Conservation (phyloP, 2,113 vertebrate species). For the Phalacrocorax brasilianus region DNA sequence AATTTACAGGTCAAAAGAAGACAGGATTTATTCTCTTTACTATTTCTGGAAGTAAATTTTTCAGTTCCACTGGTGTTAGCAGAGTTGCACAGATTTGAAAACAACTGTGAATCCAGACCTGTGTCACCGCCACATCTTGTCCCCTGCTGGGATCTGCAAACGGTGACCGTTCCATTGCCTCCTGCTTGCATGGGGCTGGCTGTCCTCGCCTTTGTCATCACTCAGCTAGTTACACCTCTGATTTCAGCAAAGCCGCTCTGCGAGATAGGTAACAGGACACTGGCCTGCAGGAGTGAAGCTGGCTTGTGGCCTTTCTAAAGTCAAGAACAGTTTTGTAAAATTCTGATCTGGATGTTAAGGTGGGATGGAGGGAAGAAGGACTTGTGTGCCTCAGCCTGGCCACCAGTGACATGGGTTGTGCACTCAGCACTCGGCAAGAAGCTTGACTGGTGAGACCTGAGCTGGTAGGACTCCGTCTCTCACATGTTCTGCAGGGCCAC, state of each 20-base stretch:
- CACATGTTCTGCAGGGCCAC: neutral
- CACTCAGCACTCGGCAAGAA: neutral
- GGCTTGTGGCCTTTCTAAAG: neutral
- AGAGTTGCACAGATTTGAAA: neutral
- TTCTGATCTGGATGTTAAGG: neutral
- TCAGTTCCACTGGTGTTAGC: fast-evolving
- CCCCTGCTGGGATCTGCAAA: neutral
- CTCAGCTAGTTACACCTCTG: neutral
- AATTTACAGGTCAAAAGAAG: neutral
- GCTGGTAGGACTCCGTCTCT: neutral
- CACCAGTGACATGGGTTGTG: neutral
- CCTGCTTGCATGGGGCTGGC: neutral
- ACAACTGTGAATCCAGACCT: neutral
- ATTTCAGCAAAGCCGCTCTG: neutral
- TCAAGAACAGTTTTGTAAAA: neutral
- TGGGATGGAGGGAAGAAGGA: neutral
- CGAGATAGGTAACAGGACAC: neutral
- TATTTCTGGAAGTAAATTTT: neutral
- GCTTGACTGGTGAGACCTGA: neutral
- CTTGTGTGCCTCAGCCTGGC: neutral
- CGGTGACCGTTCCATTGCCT: neutral
- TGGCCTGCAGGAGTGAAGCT: neutral
- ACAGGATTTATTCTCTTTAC: neutral
- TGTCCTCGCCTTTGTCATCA: neutral
- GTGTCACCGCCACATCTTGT: neutral